Evolutionary conservation across 2,888 invertebrate genomes (phyloP).

Genomic region (Cosmopolites sordidus): DNA sequence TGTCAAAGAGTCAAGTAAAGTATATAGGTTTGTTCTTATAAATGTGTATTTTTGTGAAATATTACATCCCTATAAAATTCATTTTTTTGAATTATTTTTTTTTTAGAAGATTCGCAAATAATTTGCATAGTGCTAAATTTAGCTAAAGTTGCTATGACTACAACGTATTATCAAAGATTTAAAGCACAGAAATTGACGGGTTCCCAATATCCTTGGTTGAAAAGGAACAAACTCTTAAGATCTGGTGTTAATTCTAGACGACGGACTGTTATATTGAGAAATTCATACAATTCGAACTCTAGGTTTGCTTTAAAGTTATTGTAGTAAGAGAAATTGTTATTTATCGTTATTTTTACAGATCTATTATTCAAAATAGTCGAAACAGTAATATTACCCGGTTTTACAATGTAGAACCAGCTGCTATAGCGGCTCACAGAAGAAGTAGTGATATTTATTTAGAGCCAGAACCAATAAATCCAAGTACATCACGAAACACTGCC

Average conservation of each 20-base stretch:
- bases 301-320: not conserved
- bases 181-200: constrained; percentile 73
- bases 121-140: constrained; percentile 64
- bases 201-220: constrained; percentile 69
- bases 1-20: constrained; percentile 61
- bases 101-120: constrained; percentile 61
- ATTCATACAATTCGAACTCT: constrained; percentile 17
- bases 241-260: constrained; percentile 3
- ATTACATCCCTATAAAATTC: too few relatives aligned
- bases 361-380: constrained; percentile 23
- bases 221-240: constrained; percentile 27
- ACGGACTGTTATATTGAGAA: constrained; percentile 24
- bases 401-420: constrained; percentile 28
- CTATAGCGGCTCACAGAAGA: constrained; percentile 32
- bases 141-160: constrained; percentile 65
- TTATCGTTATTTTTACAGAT: constrained; percentile 13
- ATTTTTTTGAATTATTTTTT: too few relatives aligned
- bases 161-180: constrained; percentile 70
- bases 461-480: constrained; percentile 27
- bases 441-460: constrained; percentile 44
- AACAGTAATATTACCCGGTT: constrained; percentile 15
- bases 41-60: not conserved
- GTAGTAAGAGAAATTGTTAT: not conserved
- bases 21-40: constrained; percentile 1
- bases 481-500: not conserved